Base-by-base conservation (phyloP, 2,113 vertebrate species). In the Arenaria interpres region DNA sequence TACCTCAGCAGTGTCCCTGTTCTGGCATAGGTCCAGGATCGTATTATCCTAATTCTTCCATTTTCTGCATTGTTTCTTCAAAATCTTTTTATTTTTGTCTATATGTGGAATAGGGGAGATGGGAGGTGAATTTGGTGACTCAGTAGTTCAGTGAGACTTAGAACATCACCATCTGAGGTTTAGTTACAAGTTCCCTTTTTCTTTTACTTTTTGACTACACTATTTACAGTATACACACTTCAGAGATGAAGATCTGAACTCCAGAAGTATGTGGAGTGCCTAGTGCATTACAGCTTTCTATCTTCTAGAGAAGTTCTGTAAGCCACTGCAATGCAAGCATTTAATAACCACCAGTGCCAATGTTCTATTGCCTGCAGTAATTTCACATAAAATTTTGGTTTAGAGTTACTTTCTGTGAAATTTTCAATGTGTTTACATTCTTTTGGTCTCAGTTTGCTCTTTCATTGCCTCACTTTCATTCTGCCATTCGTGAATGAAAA, bases 401-500 rank as follows among this genome's bases (percentile, higher is more conserved):
- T 59, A 73, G 41, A 51, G 11, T 91, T 24, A 81, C 27, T 4
- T 73, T 90, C 8, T 7, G 68, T 84, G 30, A 24, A 79, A 88
- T 96, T 90, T 83, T 76, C 56, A 82, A 18, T 60, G 69, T 35
- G 17, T 57, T 91, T 92, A 45, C 33, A 43, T 78, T 94, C 25
- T 79, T 88, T 85, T 81, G 2, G 7, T 85, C 48, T 85, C 67
- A 81, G 6, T 90, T 96, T 95, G 23, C 50, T 63, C 41, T 91
- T 93, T 85, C 67, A 60, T n/a, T 51, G 33, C 53, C 94, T 83
- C 45, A 62, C 16, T 92, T 95, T 50, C 35, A 30, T 91, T 75
- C 37, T 93, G 57, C 15, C 45, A 66, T 66, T 92, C 88, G 27
- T 67, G 64, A 93, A 12, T 63, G 41, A 43, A 93, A 92, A 93